These are phyloP conservation scores for Osmerus eperlanus DNA, from an alignment of 2,113 vertebrate species.

Conservation along the genomic window DNA sequence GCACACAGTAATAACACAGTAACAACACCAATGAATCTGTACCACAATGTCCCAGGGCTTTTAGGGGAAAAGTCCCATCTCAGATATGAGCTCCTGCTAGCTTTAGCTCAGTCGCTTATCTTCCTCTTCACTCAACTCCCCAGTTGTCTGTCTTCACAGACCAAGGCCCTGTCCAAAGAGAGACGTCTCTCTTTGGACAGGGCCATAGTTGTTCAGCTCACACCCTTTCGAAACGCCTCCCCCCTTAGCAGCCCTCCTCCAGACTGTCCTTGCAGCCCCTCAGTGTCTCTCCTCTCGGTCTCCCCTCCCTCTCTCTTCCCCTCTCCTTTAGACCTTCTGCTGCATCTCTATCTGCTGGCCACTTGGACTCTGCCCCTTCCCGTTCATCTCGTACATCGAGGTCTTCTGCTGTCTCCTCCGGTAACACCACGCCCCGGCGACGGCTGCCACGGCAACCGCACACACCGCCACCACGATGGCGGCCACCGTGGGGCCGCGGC, in stretches of 20 bases:
- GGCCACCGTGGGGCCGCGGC: constrained; percentile 78
- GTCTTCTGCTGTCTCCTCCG: constrained; percentile 84
- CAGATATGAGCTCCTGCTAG: constrained; percentile 46
- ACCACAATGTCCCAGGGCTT: constrained; percentile 48
- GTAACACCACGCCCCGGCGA: constrained; percentile 83
- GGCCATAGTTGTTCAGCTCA: not conserved
- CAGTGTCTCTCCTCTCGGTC: constrained; percentile 19
- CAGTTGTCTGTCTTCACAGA: not conserved
- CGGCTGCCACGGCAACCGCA: constrained; percentile 68
- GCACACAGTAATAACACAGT: constrained; percentile 15
- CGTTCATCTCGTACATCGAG: constrained; percentile 89
- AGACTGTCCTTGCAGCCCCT: not conserved
- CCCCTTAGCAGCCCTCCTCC: not conserved
- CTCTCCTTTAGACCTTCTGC: constrained; percentile 71
- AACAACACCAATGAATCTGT: constrained; percentile 28
- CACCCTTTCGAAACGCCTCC: not conserved
- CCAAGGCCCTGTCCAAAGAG: no score
- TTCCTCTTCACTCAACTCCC: not conserved
- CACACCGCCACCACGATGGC: constrained; percentile 79
- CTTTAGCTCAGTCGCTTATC: not conserved
- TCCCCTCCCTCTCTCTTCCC: constrained; percentile 15
- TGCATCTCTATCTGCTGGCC: constrained; percentile 95
- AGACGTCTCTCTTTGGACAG: no score
- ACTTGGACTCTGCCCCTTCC: constrained; percentile 74
- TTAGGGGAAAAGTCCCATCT: constrained; percentile 40